Evolutionary conservation across 2,888 invertebrate species (phyloP).

Genomic region (Pyrrhosoma nymphula): DNA sequence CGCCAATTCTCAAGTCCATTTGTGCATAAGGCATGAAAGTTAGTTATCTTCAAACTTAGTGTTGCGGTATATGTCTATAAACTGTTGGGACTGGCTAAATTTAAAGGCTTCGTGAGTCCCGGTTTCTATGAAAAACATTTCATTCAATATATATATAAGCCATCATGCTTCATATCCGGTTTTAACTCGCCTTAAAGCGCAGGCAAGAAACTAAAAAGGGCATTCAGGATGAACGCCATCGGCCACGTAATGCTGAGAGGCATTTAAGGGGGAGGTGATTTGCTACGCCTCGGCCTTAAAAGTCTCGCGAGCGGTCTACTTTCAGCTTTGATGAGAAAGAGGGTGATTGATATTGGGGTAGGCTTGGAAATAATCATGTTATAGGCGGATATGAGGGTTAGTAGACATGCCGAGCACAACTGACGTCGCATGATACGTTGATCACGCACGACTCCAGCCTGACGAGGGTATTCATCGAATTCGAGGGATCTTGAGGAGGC

Average conservation of each 20-base stretch:
- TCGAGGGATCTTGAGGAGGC: not conserved
- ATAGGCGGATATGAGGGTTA: not conserved
- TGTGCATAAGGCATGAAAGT: too few relatives aligned
- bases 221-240: too few relatives aligned
- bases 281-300: not conserved
- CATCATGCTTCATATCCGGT: too few relatives aligned
- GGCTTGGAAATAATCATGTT: not conserved
- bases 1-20: too few relatives aligned
- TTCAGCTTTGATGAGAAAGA: not conserved
- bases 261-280: not conserved
- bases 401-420: slow-evolving; percentile 25
- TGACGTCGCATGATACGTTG: slow-evolving; percentile 46
- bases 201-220: too few relatives aligned
- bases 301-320: not conserved
- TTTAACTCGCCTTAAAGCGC: too few relatives aligned
- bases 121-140: too few relatives aligned
- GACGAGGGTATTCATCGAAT: not conserved
- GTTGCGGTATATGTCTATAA: too few relatives aligned
- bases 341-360: not conserved
- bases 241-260: not conserved
- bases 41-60: too few relatives aligned
- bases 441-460: slow-evolving; percentile 38
- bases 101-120: too few relatives aligned
- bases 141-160: too few relatives aligned
- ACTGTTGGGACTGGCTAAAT: too few relatives aligned